Percentiles rank a stretch among this genome's conserved stretches.
Evolutionary conservation across 2,797 vertebrate species (phyloP).

Genomic region (Pangasius krempfi): DNA sequence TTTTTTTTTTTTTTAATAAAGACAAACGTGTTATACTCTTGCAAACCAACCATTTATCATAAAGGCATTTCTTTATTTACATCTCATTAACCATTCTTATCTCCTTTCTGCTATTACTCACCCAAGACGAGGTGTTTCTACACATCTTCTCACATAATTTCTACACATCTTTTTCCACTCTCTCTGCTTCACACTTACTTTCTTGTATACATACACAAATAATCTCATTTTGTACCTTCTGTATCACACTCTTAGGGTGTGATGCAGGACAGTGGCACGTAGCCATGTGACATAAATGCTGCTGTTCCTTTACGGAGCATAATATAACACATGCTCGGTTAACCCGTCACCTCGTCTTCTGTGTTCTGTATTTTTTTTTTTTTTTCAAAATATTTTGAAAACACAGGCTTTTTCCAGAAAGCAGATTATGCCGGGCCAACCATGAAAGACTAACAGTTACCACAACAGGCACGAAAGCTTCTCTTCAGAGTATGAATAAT

Average conservation of each 20-base stretch:
- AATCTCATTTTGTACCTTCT: slow-evolving; percentile 31
- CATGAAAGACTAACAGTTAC: slow-evolving; percentile 44
- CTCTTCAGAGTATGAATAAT: slow-evolving; percentile 57
- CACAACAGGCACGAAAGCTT: slow-evolving; percentile 50
- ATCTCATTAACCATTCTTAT: slow-evolving; percentile 69
- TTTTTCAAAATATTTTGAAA: neutral
- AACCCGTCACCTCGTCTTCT: neutral
- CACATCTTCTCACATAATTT: slow-evolving; percentile 24
- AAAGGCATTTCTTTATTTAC: slow-evolving; percentile 60
- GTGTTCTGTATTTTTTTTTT: neutral
- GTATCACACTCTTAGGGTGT: slow-evolving; percentile 16
- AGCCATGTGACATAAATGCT: slow-evolving; percentile 12
- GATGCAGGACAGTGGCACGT: slow-evolving; percentile 7
- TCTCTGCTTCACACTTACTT: slow-evolving; percentile 47
- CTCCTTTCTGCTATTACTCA: slow-evolving; percentile 65
- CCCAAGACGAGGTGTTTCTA: slow-evolving; percentile 52
- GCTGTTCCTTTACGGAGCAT: neutral
- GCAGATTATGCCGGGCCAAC: slow-evolving; percentile 29
- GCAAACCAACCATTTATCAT: slow-evolving; percentile 19
- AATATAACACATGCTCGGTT: slow-evolving; percentile 11
- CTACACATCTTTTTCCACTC: slow-evolving; percentile 3
- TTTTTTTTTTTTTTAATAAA: slow-evolving; percentile 6
- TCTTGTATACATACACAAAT: slow-evolving; percentile 49
- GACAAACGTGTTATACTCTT: slow-evolving; percentile 62
- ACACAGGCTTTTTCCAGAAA: neutral